Evolutionary conservation across 1,140 invertebrate genomes (phyloP), one percentile per base, ranked within the genome.

Genomic region (Asbolus verrucosus): DNA sequence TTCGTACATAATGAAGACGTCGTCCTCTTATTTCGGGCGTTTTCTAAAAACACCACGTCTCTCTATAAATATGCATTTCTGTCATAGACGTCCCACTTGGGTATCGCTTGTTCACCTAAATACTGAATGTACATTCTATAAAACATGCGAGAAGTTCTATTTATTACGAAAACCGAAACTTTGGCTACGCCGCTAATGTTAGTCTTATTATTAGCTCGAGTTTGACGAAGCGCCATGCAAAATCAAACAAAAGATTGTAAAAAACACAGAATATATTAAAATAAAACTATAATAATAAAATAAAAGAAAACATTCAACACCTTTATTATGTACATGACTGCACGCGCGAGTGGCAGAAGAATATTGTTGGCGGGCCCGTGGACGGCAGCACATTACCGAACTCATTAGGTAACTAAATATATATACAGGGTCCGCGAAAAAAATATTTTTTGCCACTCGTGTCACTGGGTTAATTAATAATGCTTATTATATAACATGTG

Each of bases 401-500:
- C n/a, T n/a, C 11, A n/a, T 36, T 36, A 11, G 33, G 33, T 36
- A 36, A 36, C 33, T 4, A 8, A 27, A 2, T 36, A 4, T 3
- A 27, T 27, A 18, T 27, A 54, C 46, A 27, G 46, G 19, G 46
- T n/a, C 11, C 3, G 46, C 39, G 15, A 36, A 36, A 43, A 46
- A 54, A 54, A 54, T 54, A n/a, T 27, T 54, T 54, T 27, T 27
- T 54, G 5, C 27, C 46, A 1, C 9, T 27, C 21, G n/a, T 11
- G 8, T 13, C 24, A 27, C 24, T 54, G 27, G 6, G 46, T 2
- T 54, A n/a, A n/a, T n/a, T n/a, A n/a, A n/a, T 54, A 54, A 15
- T 43, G 11, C 24, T 54, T 27, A 54, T 54, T 54, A 54, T 54
- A 54, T 54, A 54, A 54, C 46, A 54, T 54, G 27, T 54, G 46